Evolutionary conservation across 2,797 vertebrate species (phyloP).

Genomic region (Liasis olivaceus): DNA sequence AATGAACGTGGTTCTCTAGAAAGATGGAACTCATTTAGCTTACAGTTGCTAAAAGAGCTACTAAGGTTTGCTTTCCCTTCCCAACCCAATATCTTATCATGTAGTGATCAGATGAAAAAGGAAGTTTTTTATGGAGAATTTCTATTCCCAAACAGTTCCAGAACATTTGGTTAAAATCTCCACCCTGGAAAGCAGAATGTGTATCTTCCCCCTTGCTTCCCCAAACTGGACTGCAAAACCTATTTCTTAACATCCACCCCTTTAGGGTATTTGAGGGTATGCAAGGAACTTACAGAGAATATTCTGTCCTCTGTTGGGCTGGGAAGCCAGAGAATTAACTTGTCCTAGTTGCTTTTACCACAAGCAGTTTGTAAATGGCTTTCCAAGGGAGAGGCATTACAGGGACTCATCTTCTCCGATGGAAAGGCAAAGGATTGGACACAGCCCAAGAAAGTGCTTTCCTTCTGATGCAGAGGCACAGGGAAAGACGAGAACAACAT

Average conservation of each 20-base stretch:
- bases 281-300: not conserved
- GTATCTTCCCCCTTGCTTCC: not conserved
- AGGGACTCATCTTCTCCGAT: not conserved
- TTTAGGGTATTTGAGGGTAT: not conserved
- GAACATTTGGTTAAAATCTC: not conserved
- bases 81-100: not conserved
- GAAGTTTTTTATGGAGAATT: not conserved
- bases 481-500: not conserved
- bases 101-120: not conserved
- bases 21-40: slow-evolving; percentile 55
- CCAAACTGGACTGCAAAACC: not conserved
- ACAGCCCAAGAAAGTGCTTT: not conserved
- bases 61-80: not conserved
- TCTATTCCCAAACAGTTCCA: not conserved
- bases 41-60: slow-evolving; percentile 63
- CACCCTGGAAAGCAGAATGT: not conserved
- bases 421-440: not conserved
- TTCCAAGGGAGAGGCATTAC: not conserved
- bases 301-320: not conserved
- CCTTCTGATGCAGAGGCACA: not conserved
- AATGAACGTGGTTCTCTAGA: slow-evolving; percentile 34
- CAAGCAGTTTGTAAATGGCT: not conserved
- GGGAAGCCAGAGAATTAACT: not conserved
- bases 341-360: not conserved
- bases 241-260: not conserved